These are phyloP conservation scores for Lissonota sp. DNA, from an alignment of 2,888 invertebrate genomes.

Conservation along the genomic window DNA sequence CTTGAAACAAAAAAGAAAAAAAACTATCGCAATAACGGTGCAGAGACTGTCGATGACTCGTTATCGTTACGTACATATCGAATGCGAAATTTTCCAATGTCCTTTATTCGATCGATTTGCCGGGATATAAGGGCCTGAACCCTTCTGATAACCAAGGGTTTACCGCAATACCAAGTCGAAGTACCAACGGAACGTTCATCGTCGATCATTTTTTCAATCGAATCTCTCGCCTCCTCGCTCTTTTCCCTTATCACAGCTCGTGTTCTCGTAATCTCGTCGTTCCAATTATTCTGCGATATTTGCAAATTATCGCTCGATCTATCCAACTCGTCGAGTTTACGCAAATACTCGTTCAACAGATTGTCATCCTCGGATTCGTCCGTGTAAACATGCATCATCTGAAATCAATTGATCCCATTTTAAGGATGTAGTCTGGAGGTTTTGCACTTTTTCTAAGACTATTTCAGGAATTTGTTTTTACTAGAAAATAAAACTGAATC, in stretches of 20 bases:
- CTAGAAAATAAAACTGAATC: too few relatives aligned
- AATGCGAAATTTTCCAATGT: slow-evolving; percentile 65
- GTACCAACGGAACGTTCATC: slow-evolving; percentile 51
- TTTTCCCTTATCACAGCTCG: slow-evolving; percentile 48
- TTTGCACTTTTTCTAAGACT: too few relatives aligned
- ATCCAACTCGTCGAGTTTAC: slow-evolving; percentile 59
- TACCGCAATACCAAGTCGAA: slow-evolving; percentile 50
- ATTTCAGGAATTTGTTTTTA: too few relatives aligned
- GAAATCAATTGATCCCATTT: background rate
- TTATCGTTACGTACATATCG: slow-evolving; percentile 64
- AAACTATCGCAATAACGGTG: slow-evolving; percentile 48
- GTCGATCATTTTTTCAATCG: slow-evolving; percentile 47
- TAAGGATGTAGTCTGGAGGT: too few relatives aligned
- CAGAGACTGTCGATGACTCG: slow-evolving; percentile 48
- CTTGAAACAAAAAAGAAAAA: background rate
- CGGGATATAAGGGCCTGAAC: slow-evolving; percentile 56
- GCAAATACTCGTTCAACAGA: slow-evolving; percentile 60
- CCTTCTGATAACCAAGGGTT: slow-evolving; percentile 52
- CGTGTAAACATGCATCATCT: slow-evolving; percentile 66
- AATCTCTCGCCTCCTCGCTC: slow-evolving; percentile 41
- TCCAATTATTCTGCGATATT: slow-evolving; percentile 58
- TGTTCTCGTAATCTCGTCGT: slow-evolving; percentile 54
- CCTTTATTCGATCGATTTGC: slow-evolving; percentile 63
- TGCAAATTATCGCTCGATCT: slow-evolving; percentile 53
- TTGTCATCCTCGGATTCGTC: slow-evolving; percentile 58